phyloP scores from a whole-genome alignment of 2,797 vertebrate species.

The Anguilla megastoma region DNA sequence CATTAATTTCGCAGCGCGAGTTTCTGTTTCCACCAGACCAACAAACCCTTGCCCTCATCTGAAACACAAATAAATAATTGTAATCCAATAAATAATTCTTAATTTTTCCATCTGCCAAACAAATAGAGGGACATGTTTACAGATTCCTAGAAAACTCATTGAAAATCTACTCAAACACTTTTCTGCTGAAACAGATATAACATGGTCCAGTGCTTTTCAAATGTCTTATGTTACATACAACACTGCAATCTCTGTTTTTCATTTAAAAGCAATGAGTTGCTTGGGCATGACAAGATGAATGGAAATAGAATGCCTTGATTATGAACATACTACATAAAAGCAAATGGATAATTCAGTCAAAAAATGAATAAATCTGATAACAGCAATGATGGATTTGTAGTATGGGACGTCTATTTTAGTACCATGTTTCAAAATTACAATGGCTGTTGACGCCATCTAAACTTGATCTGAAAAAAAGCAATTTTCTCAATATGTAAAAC shows the following conservation, averaged over 20 bases:
- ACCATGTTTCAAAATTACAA: conserved; percentile 11
- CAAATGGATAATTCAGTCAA: conserved; percentile 7
- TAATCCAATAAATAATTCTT: conserved; percentile 62
- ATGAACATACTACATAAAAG: background rate
- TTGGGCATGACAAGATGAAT: background rate
- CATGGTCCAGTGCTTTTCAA: conserved; percentile 13
- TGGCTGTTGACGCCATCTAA: background rate
- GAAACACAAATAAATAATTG: conserved; percentile 59
- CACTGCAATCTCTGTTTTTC: background rate
- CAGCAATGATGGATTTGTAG: background rate
- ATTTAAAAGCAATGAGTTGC: background rate
- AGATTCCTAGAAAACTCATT: background rate
- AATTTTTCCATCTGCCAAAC: conserved; percentile 44
- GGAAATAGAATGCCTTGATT: background rate
- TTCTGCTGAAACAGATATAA: background rate
- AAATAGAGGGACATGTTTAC: conserved; percentile 41
- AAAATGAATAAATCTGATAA: background rate
- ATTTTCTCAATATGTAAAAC: conserved; percentile 19
- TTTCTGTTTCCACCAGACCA: conserved; percentile 34
- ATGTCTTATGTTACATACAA: conserved; percentile 7
- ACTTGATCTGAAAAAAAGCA: conserved; percentile 10
- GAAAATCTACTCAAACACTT: conserved; percentile 21
- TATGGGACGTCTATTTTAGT: conserved; percentile 9
- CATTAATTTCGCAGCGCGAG: background rate
- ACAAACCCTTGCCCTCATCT: conserved; percentile 34